Conservation (phyloP, 1,140 invertebrate species). For the Aphaenogaster floridana region DNA sequence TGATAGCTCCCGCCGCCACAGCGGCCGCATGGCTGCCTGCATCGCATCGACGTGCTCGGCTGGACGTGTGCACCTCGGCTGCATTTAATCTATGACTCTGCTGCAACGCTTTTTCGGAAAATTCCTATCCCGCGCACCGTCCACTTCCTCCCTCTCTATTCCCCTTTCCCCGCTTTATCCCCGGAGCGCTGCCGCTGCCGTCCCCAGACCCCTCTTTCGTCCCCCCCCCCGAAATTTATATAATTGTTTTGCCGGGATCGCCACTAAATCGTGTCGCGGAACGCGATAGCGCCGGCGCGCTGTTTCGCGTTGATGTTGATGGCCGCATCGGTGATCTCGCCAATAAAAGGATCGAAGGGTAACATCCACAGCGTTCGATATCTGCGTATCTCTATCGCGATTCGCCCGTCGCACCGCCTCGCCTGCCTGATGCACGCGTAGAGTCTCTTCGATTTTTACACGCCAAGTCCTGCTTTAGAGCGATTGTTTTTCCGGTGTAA, state of each 20-base stretch:
- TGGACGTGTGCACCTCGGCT: constrained; percentile 79
- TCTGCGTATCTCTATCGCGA: constrained; percentile 47
- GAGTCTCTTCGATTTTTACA: constrained; percentile 65
- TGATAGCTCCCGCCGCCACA: constrained; percentile 80
- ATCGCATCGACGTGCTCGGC: constrained; percentile 72
- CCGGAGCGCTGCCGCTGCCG: background rate
- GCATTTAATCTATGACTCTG: constrained; percentile 84
- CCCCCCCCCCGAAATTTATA: constrained; percentile 83
- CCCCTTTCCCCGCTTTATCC: background rate
- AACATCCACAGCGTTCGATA: constrained; percentile 75
- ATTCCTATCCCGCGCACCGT: constrained; percentile 75
- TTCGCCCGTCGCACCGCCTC: constrained; percentile 25
- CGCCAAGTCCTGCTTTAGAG: constrained; percentile 61
- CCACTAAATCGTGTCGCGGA: constrained; percentile 81
- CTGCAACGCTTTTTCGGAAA: constrained; percentile 83
- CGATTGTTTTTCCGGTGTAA: constrained; percentile 42
- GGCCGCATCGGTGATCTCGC: constrained; percentile 80
- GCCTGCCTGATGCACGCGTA: background rate
- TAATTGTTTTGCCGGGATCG: constrained; percentile 86
- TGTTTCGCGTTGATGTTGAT: constrained; percentile 79
- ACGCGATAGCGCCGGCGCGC: constrained; percentile 77
- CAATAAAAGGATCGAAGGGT: constrained; percentile 79
- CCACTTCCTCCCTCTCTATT: background rate
- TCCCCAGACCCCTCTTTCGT: constrained; percentile 8
- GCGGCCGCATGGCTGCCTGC: constrained; percentile 72